Conservation (phyloP, 2,888 invertebrate species). For the Clepsis dumicolana region DNA sequence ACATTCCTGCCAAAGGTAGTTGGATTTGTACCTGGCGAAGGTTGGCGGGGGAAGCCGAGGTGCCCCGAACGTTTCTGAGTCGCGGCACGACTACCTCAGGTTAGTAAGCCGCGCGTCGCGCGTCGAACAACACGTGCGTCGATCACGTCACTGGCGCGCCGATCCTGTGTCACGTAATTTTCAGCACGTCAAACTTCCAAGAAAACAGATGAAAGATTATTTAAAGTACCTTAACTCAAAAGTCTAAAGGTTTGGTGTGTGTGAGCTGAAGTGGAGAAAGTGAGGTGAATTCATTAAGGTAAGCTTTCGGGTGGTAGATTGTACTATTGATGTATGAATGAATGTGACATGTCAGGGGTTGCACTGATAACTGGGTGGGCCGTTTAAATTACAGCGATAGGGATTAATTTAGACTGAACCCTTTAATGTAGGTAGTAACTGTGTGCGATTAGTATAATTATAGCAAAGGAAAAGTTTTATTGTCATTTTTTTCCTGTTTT, state of each 20-base stretch:
- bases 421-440: background rate
- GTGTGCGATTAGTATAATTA: background rate
- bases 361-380: conserved; percentile 47
- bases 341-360: conserved; percentile 49
- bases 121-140: conserved; percentile 49
- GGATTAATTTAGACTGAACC: background rate
- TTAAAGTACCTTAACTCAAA: conserved; percentile 1
- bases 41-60: conserved; percentile 62
- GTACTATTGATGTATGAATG: conserved; percentile 30
- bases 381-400: background rate
- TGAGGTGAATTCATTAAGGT: conserved; percentile 39
- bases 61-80: conserved; percentile 52
- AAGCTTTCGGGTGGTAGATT: conserved; percentile 48
- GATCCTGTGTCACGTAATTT: conserved; percentile 47
- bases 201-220: conserved; percentile 48
- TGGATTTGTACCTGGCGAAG: conserved; percentile 61
- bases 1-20: conserved; percentile 58
- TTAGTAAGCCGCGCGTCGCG: conserved; percentile 71
- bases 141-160: background rate
- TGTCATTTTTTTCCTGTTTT: too few relatives aligned
- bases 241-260: conserved; percentile 28
- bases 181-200: conserved; percentile 54
- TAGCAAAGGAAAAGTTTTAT: too few relatives aligned
- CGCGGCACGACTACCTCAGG: conserved; percentile 39
- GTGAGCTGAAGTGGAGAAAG: conserved; percentile 32